These are phyloP conservation scores for Ptilorrhoa leucosticta DNA, from an alignment of 2,113 vertebrate species.

Conservation along the genomic window DNA sequence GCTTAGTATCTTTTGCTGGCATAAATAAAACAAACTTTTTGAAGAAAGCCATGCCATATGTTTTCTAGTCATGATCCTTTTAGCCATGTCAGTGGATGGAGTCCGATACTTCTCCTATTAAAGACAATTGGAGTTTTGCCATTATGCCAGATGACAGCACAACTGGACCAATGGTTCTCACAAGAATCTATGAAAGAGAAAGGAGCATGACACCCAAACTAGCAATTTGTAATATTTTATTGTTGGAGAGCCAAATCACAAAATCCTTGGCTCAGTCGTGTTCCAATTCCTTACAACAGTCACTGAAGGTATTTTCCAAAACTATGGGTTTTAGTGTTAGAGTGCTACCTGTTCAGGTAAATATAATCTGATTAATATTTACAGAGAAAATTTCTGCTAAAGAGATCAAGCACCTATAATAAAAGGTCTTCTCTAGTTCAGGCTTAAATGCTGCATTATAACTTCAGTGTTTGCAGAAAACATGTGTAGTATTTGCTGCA, in stretches of 20 bases:
- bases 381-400: not conserved
- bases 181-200: not conserved
- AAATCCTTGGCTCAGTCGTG: not conserved
- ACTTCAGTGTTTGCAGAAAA: not conserved
- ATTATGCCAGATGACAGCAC: not conserved
- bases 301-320: not conserved
- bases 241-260: not conserved
- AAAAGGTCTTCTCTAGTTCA: not conserved
- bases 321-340: not conserved
- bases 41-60: not conserved
- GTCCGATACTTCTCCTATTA: slow-evolving; percentile 15
- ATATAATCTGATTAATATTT: not conserved
- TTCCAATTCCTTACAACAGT: not conserved
- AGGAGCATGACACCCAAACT: not conserved
- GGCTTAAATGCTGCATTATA: not conserved
- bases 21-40: not conserved
- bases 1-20: not conserved
- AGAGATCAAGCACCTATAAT: not conserved
- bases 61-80: not conserved
- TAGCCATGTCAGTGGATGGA: not conserved
- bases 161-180: not conserved
- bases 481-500: not conserved
- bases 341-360: not conserved
- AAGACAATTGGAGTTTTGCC: slow-evolving; percentile 15
- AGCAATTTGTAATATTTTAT: not conserved